Evolutionary conservation across 2,113 vertebrate genomes (phyloP), one percentile per base, ranked within the genome.

Genomic region (Amphiprion ocellaris): DNA sequence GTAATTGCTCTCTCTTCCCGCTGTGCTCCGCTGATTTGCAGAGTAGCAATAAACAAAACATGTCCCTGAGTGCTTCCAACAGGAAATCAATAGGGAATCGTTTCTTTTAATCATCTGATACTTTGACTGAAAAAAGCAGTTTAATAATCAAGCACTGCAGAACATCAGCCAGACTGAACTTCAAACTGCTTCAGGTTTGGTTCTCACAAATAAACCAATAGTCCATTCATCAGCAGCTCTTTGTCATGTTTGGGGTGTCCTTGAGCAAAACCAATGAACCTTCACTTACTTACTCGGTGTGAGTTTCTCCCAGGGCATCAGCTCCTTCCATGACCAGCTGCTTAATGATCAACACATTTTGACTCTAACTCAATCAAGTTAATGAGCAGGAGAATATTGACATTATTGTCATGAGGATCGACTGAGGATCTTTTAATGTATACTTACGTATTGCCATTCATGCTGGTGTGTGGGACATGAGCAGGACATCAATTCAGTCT

Each of bases 31-130:
- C 77, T 87, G 86, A 79, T 90, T 92, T 81, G 74, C 76, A 73
- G 76, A 91, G 78, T 55, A 56, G 85, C 82, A 87, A 92, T 91
- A 92, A 92, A 91, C 90, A 88, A 86, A 92, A 89, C 84, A 83
- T 83, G 89, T 90, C 83, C 87, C 61, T 37, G 12, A 81, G 84
- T 68, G 73, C 60, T 69, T 87, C 75, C 75, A 77, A 75, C 65
- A 46, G 79, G 62, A 91, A 91, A 85, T 90, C 87, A 81, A 81
- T 83, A 37, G 73, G 82, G 88, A 87, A 86, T 84, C 24, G 14
- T 63, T 85, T 28, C 77, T 77, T 91, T 92, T 89, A 90, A 91
- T 89, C 81, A 87, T 87, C 77, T 90, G 83, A 83, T 81, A 75
- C 76, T 87, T 72, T 74, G 79, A 87, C 81, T 75, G 59, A 30